These are phyloP conservation scores for Lethenteron reissneri DNA, from an alignment of 2,113 vertebrate species.

Conservation along the genomic window DNA sequence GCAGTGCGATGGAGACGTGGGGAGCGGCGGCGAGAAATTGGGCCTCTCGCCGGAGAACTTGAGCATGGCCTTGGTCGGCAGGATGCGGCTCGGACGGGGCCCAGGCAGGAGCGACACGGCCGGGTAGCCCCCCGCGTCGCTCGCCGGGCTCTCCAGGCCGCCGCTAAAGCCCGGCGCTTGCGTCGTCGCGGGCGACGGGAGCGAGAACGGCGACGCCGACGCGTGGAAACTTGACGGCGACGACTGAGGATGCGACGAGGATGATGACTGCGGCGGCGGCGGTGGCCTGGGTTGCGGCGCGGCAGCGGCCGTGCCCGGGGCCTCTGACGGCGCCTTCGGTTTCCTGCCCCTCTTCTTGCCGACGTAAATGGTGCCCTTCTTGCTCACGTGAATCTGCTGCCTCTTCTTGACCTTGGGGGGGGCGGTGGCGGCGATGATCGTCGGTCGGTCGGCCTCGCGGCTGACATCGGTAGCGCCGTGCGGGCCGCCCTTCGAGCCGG, in stretches of 20 bases:
- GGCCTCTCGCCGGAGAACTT: conserved; percentile 5
- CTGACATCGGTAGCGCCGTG: too few species aligned
- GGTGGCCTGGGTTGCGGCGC: too few species aligned
- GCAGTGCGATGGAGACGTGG: conserved; percentile 1
- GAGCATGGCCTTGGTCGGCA: conserved; percentile 4
- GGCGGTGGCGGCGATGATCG: conserved; percentile 61
- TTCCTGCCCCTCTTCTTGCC: conserved; percentile 87
- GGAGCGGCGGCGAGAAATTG: background rate
- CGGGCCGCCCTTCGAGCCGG: conserved; percentile 6
- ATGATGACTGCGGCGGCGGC: too few species aligned
- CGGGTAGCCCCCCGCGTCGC: background rate
- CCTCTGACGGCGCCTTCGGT: conserved; percentile 36
- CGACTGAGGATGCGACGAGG: too few species aligned
- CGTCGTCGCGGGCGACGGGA: background rate
- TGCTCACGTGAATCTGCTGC: conserved; percentile 93
- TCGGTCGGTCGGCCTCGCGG: conserved; percentile 8
- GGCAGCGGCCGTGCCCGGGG: background rate
- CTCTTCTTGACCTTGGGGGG: conserved; percentile 65
- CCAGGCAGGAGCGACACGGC: background rate
- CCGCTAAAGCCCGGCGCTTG: background rate
- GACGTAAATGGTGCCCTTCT: conserved; percentile 96
- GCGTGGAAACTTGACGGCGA: too few species aligned
- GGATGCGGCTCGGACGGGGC: background rate
- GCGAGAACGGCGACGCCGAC: background rate
- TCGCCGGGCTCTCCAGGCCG: background rate